Base-by-base conservation (phyloP, 2,113 vertebrate species). In the Trematocara variabile region DNA sequence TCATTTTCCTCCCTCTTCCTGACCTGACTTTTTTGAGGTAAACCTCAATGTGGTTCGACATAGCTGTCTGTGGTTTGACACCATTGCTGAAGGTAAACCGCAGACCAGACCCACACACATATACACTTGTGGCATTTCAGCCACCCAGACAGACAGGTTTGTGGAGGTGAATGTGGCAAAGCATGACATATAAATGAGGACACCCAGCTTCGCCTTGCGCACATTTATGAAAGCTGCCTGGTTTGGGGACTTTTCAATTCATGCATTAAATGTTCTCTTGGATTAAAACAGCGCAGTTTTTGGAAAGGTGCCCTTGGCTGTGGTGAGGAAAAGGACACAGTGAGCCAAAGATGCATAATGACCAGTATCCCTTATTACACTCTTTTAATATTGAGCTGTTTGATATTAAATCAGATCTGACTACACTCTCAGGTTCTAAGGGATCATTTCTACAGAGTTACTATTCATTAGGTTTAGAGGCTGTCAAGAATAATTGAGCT, bases 61-160 rank as follows among this genome's bases (percentile, higher is more conserved):
- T 81, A 92, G 70, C 90, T 25, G 68, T 85, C 84, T 91, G 93
- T 79, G 91, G 94, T 93, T 92, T 94, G 91, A 90, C 73, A 13
- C 65, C 2, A 81, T 89, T 92, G 80, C 82, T 89, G 73, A 78
- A 68, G 79, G 79, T 79, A 89, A 90, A 90, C 91, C 90, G 81
- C 89, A 44, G 53, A 70, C 60, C 44, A 85, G 73, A 88, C 77
- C 81, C 85, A 88, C 58, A 81, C 48, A 77, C 53, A 77, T 60
- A 41, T 53, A 77, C 44, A 55, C 65, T 68, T 60, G 34, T 39
- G 53, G 44, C 20, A 28, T 82, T 80, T 84, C 70, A 80, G 18
- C 79, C 50, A 58, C 14, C 65, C 81, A 80, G 85, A 86, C 52
- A 65, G 33, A 90, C 28, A 54, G 28, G 53, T 81, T 75, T 81